Evolutionary conservation across 2,888 invertebrate genomes (phyloP).

Genomic region (Drosophila melanosoma): DNA sequence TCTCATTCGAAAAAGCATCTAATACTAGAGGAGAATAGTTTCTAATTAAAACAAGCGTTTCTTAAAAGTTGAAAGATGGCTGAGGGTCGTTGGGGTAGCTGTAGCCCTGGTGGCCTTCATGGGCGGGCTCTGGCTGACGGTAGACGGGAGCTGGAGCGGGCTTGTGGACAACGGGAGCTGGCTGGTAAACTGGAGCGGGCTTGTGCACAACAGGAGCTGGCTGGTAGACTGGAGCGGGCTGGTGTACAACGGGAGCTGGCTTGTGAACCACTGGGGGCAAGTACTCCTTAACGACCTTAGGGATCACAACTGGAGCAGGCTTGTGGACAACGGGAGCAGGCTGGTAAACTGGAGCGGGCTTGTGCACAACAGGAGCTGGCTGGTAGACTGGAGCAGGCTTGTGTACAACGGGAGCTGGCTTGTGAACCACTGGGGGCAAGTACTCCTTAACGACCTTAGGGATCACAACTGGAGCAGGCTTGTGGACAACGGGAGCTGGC

Average conservation of each 20-base stretch:
- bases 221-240: slow-evolving; percentile 7
- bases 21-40: slow-evolving; percentile 72
- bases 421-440: slow-evolving; percentile 36
- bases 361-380: neutral
- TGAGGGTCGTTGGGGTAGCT: slow-evolving; percentile 81
- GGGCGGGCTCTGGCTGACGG: slow-evolving; percentile 43
- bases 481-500: slow-evolving; percentile 30
- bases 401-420: slow-evolving; percentile 14
- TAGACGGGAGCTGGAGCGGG: slow-evolving; percentile 28
- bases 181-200: slow-evolving; percentile 29
- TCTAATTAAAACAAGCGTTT: slow-evolving; percentile 52
- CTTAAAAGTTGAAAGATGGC: slow-evolving; percentile 79
- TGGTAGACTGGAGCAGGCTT: slow-evolving; percentile 12
- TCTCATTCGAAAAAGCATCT: slow-evolving; percentile 54
- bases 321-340: slow-evolving; percentile 12
- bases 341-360: slow-evolving; percentile 20
- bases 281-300: neutral
- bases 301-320: neutral
- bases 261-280: slow-evolving; percentile 7
- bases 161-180: slow-evolving; percentile 1
- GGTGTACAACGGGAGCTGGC: slow-evolving; percentile 12
- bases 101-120: slow-evolving; percentile 63
- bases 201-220: slow-evolving; percentile 1
- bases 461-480: slow-evolving; percentile 10
- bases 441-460: slow-evolving; percentile 37